Base-by-base conservation (phyloP, 2,888 invertebrate genomes). In the Cryptus armator region DNA sequence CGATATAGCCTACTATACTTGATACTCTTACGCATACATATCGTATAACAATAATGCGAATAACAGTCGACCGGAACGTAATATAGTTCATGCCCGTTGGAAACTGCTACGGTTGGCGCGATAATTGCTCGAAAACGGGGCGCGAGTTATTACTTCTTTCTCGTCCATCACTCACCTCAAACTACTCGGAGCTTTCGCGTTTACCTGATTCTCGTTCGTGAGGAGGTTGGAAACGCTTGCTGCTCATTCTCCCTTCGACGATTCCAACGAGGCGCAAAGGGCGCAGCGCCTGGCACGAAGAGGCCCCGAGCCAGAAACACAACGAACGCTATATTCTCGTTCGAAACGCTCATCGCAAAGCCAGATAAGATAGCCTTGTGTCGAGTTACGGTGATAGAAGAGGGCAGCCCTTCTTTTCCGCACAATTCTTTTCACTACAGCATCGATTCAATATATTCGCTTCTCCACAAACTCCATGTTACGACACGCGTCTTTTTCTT, bases 261-360 rank as follows among this genome's bases (percentile, higher is more conserved):
- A 89, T 87, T 88, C 84, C 48, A 87, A 62, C 29, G 83, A 85
- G 88, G 87, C 87, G 87, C 89, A 84, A 90, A 89, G 89, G 86
- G 89, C 88, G 82, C 83, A 85, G 90, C 89, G 90, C 91, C 92
- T 91, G 91, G 92, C 90, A 92, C 92, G 91, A 91, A 90, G 86
- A 89, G 89, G 89, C 83, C 88, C 88, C 85, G 84, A 86, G 86
- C 84, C 82, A 44, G 44, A 32, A 74, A 46, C 70, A 64, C 51
- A 53, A 46, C 44, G n/a, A 81, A 66, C 72, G 24, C 44, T 48
- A 37, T 75, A 14, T 64, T 37, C 68, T 81, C 79, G 74, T 68
- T 56, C 53, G 53, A 66, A 68, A 72, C 80, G 56, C 53, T 71
- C 43, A 68, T 81, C 77, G 64, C 82, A 68, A 80, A 76, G 67